Evolutionary conservation across 2,113 vertebrate species (phyloP), one percentile per base, ranked within the genome.

Genomic region (Heterocephalus glaber): DNA sequence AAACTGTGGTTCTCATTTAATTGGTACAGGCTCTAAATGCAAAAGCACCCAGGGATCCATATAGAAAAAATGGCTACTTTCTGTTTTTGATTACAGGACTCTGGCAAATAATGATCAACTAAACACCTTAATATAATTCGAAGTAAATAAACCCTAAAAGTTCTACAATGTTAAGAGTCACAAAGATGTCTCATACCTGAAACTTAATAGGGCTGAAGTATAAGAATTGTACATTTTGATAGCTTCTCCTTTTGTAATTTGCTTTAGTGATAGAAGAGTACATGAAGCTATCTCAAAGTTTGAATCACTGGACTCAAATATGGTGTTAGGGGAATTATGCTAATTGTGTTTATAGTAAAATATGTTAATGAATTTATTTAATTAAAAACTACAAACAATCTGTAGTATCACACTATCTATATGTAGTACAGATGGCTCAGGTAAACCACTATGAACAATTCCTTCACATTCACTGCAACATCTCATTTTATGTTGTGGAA

Each of bases 231-330:
- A 66, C 10, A 47, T 85, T 92, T 81, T 72, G 11, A 63, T 72
- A 89, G 60, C 93, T 10, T 54, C 28, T 65, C 2, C 28, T 90
- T 63, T 63, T 86, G 2, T 68, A 56, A 68, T 93, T 92, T 77
- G 12, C 65, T 65, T 96, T 90, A 81, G 28, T 63, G 84, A 87
- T 96, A n/a, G 68, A 80, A 89, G 61, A 41, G 1, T 65, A 35
- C 63, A 13, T 86, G 44, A 65, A 82, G 54, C 4, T 68, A 20
- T 61, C 7, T 58, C 20, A 87, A 83, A 52, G 58, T 85, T 92
- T 89, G 70, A 89, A 80, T 90, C 56, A 94, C 49, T 76, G 24
- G 33, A 79, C 28, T 52, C 16, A n/a, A 58, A 28, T 81, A 13
- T 66, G 26, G 38, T 77, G 47, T 47, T 74, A 41, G 12, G 89